A percentile compares a stretch with the other conserved stretches of the same genome.
Conservation (phyloP, 2,113 vertebrate genomes). For the Muscicapa adusta region DNA sequence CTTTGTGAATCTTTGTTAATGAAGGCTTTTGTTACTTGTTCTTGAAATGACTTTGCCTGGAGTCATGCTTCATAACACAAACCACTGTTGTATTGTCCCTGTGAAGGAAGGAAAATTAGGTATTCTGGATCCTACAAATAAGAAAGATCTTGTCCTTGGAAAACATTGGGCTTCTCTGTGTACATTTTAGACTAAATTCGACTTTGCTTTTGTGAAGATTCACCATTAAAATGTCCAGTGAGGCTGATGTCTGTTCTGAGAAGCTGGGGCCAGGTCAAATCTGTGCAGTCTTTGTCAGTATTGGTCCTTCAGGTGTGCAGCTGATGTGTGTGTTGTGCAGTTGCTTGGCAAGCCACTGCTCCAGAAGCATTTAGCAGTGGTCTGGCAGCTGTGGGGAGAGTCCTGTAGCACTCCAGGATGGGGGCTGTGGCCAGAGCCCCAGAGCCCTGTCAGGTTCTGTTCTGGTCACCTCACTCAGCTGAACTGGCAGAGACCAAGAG, state of each 20-base stretch:
- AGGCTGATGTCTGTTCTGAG: not conserved
- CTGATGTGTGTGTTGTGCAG: not conserved
- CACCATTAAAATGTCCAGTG: not conserved
- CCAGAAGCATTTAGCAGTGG: not conserved
- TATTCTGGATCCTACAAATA: not conserved
- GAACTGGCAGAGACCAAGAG: not conserved
- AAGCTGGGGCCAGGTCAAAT: rapidly evolving
- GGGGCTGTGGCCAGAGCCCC: not conserved
- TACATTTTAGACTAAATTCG: not conserved
- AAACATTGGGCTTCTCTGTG: not conserved
- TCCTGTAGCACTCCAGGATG: not conserved
- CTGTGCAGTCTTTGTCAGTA: not conserved
- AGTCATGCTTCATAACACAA: not conserved
- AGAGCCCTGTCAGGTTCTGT: not conserved
- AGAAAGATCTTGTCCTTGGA: not conserved
- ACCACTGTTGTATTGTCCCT: not conserved
- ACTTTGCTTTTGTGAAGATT: not conserved
- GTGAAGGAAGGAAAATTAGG: not conserved
- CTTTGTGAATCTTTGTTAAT: not conserved
- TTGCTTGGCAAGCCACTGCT: not conserved
- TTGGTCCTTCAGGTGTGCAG: not conserved
- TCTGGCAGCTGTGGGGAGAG: not conserved
- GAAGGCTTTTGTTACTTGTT: not conserved
- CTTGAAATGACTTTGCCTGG: not conserved
- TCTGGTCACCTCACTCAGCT: not conserved